Conservation (phyloP, 1,140 invertebrate genomes). For the Nebria ingens region DNA sequence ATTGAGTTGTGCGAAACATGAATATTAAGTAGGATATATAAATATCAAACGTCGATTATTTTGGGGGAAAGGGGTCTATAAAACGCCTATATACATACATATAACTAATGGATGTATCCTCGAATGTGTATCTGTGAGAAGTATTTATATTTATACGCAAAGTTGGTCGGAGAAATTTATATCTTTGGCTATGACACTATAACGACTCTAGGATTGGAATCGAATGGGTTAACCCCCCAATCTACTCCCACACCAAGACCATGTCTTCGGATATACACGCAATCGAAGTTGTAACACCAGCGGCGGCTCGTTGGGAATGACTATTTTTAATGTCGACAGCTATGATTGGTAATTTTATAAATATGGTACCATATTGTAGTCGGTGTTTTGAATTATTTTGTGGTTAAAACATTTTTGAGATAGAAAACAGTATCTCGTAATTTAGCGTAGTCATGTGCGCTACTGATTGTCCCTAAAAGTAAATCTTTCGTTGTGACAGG, state of each 20-base stretch:
- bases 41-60: neutral
- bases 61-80: no score
- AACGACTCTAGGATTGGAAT: conserved; percentile 2
- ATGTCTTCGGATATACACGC: neutral
- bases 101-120: neutral
- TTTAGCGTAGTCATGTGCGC: no score
- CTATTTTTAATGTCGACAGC: no score
- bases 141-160: neutral
- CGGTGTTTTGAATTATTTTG: no score
- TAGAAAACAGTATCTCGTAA: no score
- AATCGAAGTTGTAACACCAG: neutral
- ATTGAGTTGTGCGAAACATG: no score
- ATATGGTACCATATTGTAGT: no score
- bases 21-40: neutral
- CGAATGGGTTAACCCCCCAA: neutral
- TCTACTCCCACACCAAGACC: neutral
- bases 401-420: no score
- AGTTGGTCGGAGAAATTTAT: neutral
- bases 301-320: no score
- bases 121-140: no score
- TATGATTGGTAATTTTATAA: no score
- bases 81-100: no score
- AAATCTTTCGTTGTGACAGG: conserved; percentile 2
- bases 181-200: neutral
- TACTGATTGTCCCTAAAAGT: neutral